phyloP scores from a whole-genome alignment of 2,888 invertebrate species.

The Perithous albicinctus region DNA sequence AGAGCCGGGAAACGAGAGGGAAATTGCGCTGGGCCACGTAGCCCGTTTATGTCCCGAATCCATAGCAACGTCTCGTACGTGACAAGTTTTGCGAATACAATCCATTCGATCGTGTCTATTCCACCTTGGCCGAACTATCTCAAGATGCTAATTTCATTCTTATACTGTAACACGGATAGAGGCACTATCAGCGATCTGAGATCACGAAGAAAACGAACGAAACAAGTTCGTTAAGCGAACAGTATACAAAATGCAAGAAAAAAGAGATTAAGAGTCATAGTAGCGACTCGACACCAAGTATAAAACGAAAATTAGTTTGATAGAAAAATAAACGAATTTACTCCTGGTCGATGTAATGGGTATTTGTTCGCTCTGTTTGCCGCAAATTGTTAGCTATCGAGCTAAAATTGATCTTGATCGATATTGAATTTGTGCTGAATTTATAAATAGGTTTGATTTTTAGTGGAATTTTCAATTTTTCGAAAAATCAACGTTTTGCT shows the following conservation, averaged over 20 bases:
- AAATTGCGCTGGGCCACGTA: conserved; percentile 77
- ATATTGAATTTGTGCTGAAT: too few relatives aligned
- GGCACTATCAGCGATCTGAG: conserved; percentile 32
- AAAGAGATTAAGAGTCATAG: too few relatives aligned
- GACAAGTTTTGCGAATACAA: conserved; percentile 74
- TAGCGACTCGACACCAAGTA: too few relatives aligned
- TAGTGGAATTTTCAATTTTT: too few relatives aligned
- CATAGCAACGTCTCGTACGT: conserved; percentile 75
- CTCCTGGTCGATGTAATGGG: conserved; percentile 33
- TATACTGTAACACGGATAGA: not conserved
- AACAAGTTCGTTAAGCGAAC: conserved; percentile 2
- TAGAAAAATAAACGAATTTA: conserved; percentile 19
- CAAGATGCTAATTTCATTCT: conserved; percentile 67
- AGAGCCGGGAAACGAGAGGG: conserved; percentile 65
- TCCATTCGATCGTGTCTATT: conserved; percentile 66
- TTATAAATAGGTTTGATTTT: too few relatives aligned
- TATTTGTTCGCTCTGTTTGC: conserved; percentile 51
- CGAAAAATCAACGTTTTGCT: too few relatives aligned
- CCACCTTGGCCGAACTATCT: conserved; percentile 39
- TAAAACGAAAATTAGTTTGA: too few relatives aligned
- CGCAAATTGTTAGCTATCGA: too few relatives aligned
- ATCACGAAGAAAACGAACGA: conserved; percentile 38
- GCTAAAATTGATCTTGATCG: too few relatives aligned
- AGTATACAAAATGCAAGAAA: not conserved
- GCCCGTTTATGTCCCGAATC: conserved; percentile 77